Evolutionary conservation across 2,113 vertebrate species (phyloP), one percentile per base, ranked within the genome.

Genomic region (Rhinolophus sinicus): DNA sequence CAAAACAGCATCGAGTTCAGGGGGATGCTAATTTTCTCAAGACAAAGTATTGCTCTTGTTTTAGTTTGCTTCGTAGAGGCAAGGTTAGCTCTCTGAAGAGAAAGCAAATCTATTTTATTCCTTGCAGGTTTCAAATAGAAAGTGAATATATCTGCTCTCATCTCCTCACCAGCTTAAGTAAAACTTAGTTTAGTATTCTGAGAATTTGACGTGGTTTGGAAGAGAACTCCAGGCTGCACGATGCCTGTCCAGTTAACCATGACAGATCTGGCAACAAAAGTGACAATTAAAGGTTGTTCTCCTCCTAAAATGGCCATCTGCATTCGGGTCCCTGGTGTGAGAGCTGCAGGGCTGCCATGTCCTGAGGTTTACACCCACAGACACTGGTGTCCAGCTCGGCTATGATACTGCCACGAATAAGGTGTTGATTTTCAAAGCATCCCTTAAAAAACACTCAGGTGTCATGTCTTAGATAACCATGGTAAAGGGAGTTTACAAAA

Each of bases 321-420:
- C 19, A 0, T 7, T 18, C 8, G 7, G 6, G 58, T 11, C 56
- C 67, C 62, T 9, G 2, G n/a, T 26, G 8, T 86, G 28, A 30
- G 38, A 0, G 24, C 6, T 9, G 26, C 13, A 22, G 67, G 12
- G 19, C 15, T 11, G 18, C 0, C 3, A 33, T 1, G 33, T 5
- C 18, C 26, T 4, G 14, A 80, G 38, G 2, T 21, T 56, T 67
- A 72, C 18, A 19, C 11, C 30, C 83, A 56, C 40, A 30, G 80
- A 56, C 1, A 22, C 54, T 14, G n/a, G 9, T 7, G 1, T n/a
- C 64, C 5, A 40, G 60, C 24, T 16, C 50, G 24, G 15, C 70
- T 18, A 13, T 11, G 52, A 58, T 19, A 13, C n/a, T 9, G 21
- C 18, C 50, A 60, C 44, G 76, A 10, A 58, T 15, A 60, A 75